Evolutionary conservation across 2,888 invertebrate species (phyloP).

Genomic region (Agrypnus murinus): DNA sequence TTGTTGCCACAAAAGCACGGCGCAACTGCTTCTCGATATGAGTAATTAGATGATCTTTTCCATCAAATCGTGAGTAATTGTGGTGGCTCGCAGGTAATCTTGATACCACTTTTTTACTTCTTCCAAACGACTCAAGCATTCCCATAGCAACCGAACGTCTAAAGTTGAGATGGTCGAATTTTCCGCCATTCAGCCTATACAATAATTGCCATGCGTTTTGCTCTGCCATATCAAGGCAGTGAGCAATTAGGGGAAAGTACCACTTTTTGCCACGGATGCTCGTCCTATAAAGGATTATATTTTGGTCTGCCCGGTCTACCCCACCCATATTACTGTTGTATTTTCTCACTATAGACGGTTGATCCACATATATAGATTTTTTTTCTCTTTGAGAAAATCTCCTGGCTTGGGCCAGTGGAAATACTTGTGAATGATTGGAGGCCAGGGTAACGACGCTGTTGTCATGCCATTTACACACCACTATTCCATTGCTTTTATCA

Average conservation of each 20-base stretch:
- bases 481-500: conserved; percentile 2
- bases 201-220: conserved; percentile 59
- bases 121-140: conserved; percentile 14
- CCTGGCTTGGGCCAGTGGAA: conserved; percentile 42
- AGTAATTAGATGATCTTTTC: conserved; percentile 19
- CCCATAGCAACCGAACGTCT: conserved; percentile 48
- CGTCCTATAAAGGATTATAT: conserved; percentile 55
- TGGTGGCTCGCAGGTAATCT: conserved; percentile 41
- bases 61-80: conserved; percentile 12
- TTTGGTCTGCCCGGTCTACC: conserved; percentile 56
- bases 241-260: conserved; percentile 56
- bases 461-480: conserved; percentile 43
- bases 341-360: conserved; percentile 26
- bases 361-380: conserved; percentile 42
- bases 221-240: conserved; percentile 53
- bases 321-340: conserved; percentile 56
- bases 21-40: conserved; percentile 15
- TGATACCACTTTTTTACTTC: too few species aligned
- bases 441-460: conserved; percentile 39
- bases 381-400: conserved; percentile 43
- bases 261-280: conserved; percentile 59
- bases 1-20: too few species aligned
- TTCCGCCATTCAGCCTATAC: conserved; percentile 52
- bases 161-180: conserved; percentile 57
- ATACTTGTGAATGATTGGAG: conserved; percentile 15